Conservation (phyloP, 2,113 vertebrate species). For the Isurus oxyrinchus region DNA sequence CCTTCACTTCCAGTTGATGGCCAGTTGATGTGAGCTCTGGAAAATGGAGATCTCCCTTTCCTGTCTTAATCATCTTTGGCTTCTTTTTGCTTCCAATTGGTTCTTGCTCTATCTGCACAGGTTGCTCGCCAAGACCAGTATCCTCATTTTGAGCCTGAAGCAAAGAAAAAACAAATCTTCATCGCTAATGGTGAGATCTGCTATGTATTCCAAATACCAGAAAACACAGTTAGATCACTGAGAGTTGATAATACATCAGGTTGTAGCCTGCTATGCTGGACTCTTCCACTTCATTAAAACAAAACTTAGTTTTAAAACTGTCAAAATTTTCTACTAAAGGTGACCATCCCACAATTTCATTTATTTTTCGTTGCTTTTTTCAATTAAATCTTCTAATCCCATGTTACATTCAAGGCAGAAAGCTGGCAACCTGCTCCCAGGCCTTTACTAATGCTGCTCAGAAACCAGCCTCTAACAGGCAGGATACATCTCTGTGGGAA, state of each 20-base stretch:
- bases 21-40: conserved; percentile 49
- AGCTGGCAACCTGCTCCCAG: background rate
- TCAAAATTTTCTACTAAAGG: background rate
- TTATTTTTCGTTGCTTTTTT: background rate
- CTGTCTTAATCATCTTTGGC: conserved; percentile 47
- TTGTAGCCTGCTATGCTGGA: background rate
- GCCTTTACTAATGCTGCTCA: background rate
- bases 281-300: background rate
- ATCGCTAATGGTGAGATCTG: conserved; percentile 35
- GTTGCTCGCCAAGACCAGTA: conserved; percentile 43
- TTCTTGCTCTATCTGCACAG: conserved; percentile 47
- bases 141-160: conserved; percentile 49
- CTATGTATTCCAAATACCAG: background rate
- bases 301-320: background rate
- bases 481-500: background rate
- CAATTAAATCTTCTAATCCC: background rate
- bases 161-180: conserved; percentile 42
- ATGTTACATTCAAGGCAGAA: background rate
- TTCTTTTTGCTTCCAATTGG: conserved; percentile 51
- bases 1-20: conserved; percentile 51
- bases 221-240: background rate
- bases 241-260: background rate
- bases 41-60: conserved; percentile 52
- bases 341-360: background rate
- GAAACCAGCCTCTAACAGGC: background rate